These are phyloP conservation scores for Antennarius maculatus DNA, from an alignment of 2,797 vertebrate species.

Conservation along the genomic window DNA sequence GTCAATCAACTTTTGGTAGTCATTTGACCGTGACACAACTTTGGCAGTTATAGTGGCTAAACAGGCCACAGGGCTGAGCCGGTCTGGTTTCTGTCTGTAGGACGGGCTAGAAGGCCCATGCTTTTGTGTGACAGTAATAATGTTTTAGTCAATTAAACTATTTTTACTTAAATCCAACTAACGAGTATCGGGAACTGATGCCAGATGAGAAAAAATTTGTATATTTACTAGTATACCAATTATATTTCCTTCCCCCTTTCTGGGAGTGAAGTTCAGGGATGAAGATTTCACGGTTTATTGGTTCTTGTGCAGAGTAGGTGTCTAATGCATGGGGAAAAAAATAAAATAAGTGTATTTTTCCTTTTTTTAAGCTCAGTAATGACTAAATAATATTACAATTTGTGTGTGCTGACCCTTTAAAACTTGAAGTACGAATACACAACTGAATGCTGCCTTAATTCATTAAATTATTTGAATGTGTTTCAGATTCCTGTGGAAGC, in stretches of 20 bases:
- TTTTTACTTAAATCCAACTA: background rate
- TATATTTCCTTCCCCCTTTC: background rate
- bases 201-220: background rate
- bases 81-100: constrained; percentile 1
- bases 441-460: background rate
- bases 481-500: background rate
- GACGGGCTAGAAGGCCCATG: background rate
- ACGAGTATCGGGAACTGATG: background rate
- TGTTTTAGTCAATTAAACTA: background rate
- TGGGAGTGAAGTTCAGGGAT: too few species aligned
- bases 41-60: constrained; percentile 57
- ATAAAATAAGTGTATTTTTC: background rate
- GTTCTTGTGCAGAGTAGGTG: too few species aligned
- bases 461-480: background rate
- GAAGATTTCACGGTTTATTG: too few species aligned
- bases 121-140: background rate
- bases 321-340: too few species aligned
- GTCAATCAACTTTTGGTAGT: constrained; percentile 77
- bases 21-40: constrained; percentile 69
- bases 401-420: background rate
- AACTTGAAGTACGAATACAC: background rate
- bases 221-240: background rate
- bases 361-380: background rate
- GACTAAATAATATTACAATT: background rate
- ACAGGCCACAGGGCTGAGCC: constrained; percentile 21